Evolutionary conservation across 2,797 vertebrate species (phyloP).

Genomic region (Emys orbicularis): DNA sequence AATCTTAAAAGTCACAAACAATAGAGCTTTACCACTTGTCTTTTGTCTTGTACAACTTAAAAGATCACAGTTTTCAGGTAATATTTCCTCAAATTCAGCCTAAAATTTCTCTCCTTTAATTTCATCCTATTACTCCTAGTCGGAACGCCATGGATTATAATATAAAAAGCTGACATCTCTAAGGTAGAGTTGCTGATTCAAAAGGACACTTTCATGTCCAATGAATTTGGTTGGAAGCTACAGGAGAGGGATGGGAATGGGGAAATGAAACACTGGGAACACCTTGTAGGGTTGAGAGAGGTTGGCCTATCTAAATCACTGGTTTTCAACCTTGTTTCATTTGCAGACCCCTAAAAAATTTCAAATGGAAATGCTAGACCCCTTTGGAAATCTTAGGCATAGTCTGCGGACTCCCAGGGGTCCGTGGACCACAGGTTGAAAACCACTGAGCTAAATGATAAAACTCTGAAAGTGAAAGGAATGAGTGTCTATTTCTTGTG

Average conservation of each 20-base stretch:
- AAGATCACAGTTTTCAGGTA: background rate
- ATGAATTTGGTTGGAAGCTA: background rate
- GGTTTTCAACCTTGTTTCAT: background rate
- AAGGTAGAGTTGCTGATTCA: background rate
- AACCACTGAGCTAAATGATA: too few relatives aligned
- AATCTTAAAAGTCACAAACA: background rate
- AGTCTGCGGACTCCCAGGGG: background rate
- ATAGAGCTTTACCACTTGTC: background rate
- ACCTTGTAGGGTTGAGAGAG: background rate
- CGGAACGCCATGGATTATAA: background rate
- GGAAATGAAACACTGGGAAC: background rate
- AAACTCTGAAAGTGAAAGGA: background rate
- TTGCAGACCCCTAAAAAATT: background rate
- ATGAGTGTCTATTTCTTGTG: background rate
- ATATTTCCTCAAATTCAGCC: background rate
- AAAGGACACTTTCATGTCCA: background rate
- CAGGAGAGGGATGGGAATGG: background rate
- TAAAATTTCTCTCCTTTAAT: background rate
- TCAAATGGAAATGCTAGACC: background rate
- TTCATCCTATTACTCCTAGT: background rate
- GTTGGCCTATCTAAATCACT: background rate
- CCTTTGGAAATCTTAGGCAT: background rate
- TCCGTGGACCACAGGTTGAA: background rate
- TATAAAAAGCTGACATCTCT: background rate
- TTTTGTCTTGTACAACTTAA: background rate